Conservation (phyloP, 2,888 invertebrate species). For the Rhagonycha fulva region DNA sequence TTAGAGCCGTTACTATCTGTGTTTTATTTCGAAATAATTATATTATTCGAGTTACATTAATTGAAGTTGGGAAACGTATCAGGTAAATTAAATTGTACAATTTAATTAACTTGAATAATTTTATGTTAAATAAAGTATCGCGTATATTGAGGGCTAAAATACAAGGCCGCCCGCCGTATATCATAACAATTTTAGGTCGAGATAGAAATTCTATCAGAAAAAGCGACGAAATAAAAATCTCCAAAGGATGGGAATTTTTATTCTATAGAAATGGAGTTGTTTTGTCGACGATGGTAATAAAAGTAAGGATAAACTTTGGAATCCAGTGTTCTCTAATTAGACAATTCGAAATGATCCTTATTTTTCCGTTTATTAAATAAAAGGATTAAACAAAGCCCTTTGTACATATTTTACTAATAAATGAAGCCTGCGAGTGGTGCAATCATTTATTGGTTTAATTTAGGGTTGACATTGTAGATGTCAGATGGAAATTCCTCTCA, state of each 20-base stretch:
- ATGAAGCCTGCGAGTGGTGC: slow-evolving; percentile 30
- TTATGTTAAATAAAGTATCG: background rate
- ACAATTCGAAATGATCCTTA: slow-evolving; percentile 30
- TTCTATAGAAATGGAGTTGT: background rate
- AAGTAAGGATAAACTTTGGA: background rate
- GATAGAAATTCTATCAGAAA: background rate
- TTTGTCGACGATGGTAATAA: slow-evolving; percentile 1
- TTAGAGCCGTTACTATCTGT: background rate
- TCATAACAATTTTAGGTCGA: background rate
- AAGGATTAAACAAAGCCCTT: slow-evolving; percentile 26
- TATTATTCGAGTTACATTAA: background rate
- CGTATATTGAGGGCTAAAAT: too few relatives aligned
- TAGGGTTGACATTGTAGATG: slow-evolving; percentile 19
- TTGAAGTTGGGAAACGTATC: background rate
- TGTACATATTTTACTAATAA: slow-evolving; percentile 32
- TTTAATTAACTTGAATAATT: background rate
- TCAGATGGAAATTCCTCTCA: slow-evolving; percentile 6
- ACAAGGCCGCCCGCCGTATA: background rate
- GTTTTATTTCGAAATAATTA: background rate
- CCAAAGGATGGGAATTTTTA: slow-evolving; percentile 19
- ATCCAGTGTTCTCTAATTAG: slow-evolving; percentile 31
- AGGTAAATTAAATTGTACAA: background rate
- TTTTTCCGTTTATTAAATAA: slow-evolving; percentile 25
- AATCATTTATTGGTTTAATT: slow-evolving; percentile 34
- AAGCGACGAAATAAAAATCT: slow-evolving; percentile 14